Evolutionary conservation across 2,797 vertebrate genomes (phyloP).

Genomic region (Typhlichthys eigenmanni): DNA sequence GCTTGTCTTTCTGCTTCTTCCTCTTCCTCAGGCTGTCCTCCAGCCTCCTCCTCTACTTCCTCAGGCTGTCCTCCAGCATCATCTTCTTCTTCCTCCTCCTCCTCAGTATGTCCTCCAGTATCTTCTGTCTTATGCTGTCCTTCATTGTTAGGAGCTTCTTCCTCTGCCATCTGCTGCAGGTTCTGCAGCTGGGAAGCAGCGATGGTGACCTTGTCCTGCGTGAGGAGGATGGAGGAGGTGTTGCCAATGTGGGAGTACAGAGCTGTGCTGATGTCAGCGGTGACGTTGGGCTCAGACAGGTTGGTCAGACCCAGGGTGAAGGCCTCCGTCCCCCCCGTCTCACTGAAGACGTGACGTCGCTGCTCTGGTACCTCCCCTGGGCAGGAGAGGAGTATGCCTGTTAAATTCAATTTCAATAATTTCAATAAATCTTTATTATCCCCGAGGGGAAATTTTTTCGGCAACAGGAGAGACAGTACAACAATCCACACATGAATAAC

Average conservation of each 20-base stretch:
- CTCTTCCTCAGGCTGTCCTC: neutral
- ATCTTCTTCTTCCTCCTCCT: neutral
- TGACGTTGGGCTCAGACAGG: constrained; percentile 55
- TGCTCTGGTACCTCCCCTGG: constrained; percentile 16
- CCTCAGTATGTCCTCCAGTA: too few relatives aligned
- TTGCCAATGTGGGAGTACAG: constrained; percentile 55
- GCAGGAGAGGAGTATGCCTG: neutral
- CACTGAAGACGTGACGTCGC: neutral
- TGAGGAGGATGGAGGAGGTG: constrained; percentile 30
- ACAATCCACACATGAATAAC: too few relatives aligned
- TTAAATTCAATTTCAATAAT: too few relatives aligned
- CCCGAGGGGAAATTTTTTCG: too few relatives aligned
- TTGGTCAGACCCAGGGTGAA: constrained; percentile 67
- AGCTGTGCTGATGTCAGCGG: constrained; percentile 63
- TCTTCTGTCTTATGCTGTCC: too few relatives aligned
- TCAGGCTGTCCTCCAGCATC: neutral
- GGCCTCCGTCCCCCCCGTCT: constrained; percentile 49
- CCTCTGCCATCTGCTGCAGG: constrained; percentile 9
- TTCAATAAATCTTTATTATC: too few relatives aligned
- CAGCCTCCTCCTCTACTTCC: neutral
- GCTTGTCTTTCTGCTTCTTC: neutral
- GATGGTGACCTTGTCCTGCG: constrained; percentile 53
- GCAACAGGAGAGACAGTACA: too few relatives aligned
- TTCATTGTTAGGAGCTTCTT: neutral
- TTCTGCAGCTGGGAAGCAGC: constrained; percentile 44